Evolutionary conservation across 2,797 vertebrate species (phyloP).

Genomic region (Adrianichthys oophorus): DNA sequence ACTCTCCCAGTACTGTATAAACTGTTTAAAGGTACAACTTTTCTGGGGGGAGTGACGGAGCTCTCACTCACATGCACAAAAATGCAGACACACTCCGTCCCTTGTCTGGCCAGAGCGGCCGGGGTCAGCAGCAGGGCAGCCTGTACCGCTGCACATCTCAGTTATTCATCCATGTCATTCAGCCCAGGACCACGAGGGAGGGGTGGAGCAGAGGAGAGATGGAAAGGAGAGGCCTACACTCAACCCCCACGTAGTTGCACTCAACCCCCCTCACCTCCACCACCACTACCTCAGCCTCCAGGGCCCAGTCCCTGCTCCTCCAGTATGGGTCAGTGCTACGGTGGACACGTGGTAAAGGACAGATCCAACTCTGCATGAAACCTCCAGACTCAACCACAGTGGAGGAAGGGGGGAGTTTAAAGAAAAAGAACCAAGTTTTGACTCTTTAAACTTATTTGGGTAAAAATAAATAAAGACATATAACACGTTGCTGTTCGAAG

Average conservation of each 20-base stretch:
- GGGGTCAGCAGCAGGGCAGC: conserved; percentile 71
- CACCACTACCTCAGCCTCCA: conserved; percentile 44
- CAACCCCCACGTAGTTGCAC: conserved; percentile 67
- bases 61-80: not conserved
- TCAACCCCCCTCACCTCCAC: conserved; percentile 51
- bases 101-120: conserved; percentile 61
- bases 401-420: not conserved
- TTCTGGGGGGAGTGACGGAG: too few species aligned
- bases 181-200: conserved; percentile 70
- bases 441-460: too few species aligned
- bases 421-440: too few species aligned
- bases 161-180: conserved; percentile 78
- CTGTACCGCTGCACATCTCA: conserved; percentile 70
- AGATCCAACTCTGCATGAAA: conserved; percentile 63
- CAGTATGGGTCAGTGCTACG: conserved; percentile 73
- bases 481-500: too few species aligned
- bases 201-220: conserved; percentile 49
- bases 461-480: too few species aligned
- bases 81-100: conserved; percentile 18
- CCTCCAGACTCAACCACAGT: conserved; percentile 43
- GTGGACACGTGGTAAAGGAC: conserved; percentile 73
- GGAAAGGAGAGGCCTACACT: conserved; percentile 59
- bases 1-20: not conserved
- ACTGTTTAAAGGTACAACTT: too few species aligned
- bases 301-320: conserved; percentile 54